Conservation (phyloP, 2,888 invertebrate species). For the Pogonocherus hispidulus region DNA sequence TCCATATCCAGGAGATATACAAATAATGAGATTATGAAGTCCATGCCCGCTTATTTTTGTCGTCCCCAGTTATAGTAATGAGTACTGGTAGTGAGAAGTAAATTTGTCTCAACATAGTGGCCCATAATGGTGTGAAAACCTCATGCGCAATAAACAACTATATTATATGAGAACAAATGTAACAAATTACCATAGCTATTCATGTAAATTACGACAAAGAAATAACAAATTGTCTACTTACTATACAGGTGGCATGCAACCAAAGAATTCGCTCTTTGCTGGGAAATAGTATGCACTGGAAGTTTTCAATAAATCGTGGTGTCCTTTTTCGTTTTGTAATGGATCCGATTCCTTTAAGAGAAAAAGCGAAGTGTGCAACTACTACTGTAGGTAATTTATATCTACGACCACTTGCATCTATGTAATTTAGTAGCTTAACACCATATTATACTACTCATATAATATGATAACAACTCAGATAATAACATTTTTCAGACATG, state of each 20-base stretch:
- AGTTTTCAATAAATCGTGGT: slow-evolving; percentile 43
- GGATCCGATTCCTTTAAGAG: slow-evolving; percentile 5
- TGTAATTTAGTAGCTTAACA: not conserved
- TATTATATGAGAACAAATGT: slow-evolving; percentile 39
- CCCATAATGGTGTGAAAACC: slow-evolving; percentile 37
- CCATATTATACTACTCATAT: not conserved
- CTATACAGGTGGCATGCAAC: slow-evolving; percentile 42
- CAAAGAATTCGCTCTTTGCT: slow-evolving; percentile 42
- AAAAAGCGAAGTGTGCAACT: not conserved
- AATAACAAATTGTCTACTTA: slow-evolving; percentile 50
- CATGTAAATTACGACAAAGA: slow-evolving; percentile 40
- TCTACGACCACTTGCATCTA: not conserved
- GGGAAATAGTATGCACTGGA: slow-evolving; percentile 34
- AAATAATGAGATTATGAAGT: not conserved
- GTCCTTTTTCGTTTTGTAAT: slow-evolving; percentile 27
- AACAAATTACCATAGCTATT: slow-evolving; percentile 34
- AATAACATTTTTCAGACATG: no score
- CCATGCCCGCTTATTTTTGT: slow-evolving; percentile 4
- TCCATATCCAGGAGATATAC: no score
- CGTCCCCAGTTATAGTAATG: slow-evolving; percentile 6
- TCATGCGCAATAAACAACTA: slow-evolving; percentile 48
- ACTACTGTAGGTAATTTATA: not conserved
- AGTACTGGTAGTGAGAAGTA: slow-evolving; percentile 23
- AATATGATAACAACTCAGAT: no score
- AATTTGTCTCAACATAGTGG: slow-evolving; percentile 37